Evolutionary conservation across 2,888 invertebrate species (phyloP).

Genomic region (Apotomis betuletana): DNA sequence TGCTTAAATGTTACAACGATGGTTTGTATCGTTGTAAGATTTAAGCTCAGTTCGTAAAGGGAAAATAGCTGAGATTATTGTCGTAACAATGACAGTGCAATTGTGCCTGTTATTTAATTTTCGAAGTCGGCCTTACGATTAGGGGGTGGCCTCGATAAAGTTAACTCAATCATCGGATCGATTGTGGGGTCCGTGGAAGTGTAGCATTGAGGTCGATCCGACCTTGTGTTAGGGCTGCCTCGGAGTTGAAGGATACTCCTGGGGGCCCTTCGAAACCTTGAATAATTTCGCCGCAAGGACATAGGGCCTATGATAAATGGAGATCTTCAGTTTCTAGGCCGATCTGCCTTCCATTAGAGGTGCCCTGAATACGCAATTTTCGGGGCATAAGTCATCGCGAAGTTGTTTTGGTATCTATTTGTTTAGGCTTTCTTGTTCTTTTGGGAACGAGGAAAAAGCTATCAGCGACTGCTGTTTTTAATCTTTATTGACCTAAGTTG

Average conservation of each 20-base stretch:
- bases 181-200: slow-evolving; percentile 58
- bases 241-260: slow-evolving; percentile 69
- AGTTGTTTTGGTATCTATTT: slow-evolving; percentile 33
- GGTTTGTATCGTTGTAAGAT: slow-evolving; percentile 11
- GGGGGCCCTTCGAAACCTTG: slow-evolving; percentile 66
- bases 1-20: no score
- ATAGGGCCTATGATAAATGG: slow-evolving; percentile 70
- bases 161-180: slow-evolving; percentile 57
- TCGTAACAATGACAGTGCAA: slow-evolving; percentile 22
- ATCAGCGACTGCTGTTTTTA: slow-evolving; percentile 13
- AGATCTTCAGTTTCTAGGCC: slow-evolving; percentile 73
- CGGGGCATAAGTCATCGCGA: slow-evolving; percentile 32
- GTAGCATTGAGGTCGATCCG: slow-evolving; percentile 56
- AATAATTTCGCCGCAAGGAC: slow-evolving; percentile 73
- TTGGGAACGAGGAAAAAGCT: slow-evolving; percentile 20
- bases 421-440: slow-evolving; percentile 22
- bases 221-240: slow-evolving; percentile 65
- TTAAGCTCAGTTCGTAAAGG: not conserved
- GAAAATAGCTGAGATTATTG: slow-evolving; percentile 4
- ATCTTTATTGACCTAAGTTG: slow-evolving; percentile 16
- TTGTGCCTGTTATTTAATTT: slow-evolving; percentile 29
- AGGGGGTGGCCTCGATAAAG: slow-evolving; percentile 58
- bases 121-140: slow-evolving; percentile 13
- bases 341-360: slow-evolving; percentile 56
- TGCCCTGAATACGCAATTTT: slow-evolving; percentile 64